A percentile compares a stretch with the other conserved stretches of the same genome.
phyloP scores from a whole-genome alignment of 2,797 vertebrate species.

The Enteromius viviparus region DNA sequence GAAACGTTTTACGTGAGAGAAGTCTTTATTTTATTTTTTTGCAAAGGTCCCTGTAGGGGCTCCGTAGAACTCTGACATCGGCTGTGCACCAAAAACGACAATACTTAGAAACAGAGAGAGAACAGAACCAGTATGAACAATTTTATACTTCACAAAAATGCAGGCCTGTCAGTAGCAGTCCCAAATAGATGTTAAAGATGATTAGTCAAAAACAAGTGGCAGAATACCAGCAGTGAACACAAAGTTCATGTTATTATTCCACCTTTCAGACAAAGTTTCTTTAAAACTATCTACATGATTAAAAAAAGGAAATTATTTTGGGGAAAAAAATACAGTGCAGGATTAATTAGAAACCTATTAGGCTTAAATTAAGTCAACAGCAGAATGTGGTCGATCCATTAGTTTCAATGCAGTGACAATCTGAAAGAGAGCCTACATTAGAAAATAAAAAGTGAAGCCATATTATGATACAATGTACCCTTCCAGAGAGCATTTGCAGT shows the following conservation, averaged over 20 bases:
- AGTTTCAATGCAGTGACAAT: conserved; percentile 26
- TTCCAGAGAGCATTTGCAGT: conserved; percentile 26
- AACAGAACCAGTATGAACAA: conserved; percentile 32
- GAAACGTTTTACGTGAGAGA: too few species aligned
- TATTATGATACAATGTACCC: conserved; percentile 31
- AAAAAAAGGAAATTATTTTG: neutral
- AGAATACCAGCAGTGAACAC: neutral
- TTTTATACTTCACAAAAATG: conserved; percentile 33
- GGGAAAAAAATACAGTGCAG: conserved; percentile 18
- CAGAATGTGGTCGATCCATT: conserved; percentile 16
- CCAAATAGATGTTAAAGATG: conserved; percentile 9
- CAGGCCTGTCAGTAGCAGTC: conserved; percentile 60
- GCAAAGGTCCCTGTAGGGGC: too few species aligned
- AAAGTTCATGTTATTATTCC: neutral
- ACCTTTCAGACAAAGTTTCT: conserved; percentile 12
- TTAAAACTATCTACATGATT: conserved; percentile 20
- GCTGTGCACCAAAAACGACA: conserved; percentile 32
- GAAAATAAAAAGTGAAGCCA: neutral
- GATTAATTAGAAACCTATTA: conserved; percentile 39
- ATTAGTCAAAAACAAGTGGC: conserved; percentile 15
- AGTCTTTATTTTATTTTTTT: too few species aligned
- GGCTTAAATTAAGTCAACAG: conserved; percentile 29
- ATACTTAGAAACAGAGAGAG: conserved; percentile 41
- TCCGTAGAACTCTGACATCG: neutral
- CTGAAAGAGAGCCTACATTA: neutral